Percentiles rank a stretch among this genome's conserved stretches.
Conservation (phyloP, 2,888 invertebrate genomes). For the Mesorhabditis belari region DNA sequence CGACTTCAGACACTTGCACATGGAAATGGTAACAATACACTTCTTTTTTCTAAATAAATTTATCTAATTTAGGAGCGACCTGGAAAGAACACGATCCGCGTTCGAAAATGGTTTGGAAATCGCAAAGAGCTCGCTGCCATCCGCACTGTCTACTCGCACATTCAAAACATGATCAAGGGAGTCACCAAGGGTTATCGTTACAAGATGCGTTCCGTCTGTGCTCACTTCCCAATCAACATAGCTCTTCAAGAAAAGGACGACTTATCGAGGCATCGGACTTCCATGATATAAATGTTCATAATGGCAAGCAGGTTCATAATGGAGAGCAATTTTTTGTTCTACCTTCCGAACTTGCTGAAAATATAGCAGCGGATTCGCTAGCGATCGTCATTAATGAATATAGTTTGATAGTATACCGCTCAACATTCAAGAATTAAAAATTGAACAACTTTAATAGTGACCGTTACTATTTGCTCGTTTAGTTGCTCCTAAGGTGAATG, state of each 20-base stretch:
- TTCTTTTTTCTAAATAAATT: neutral
- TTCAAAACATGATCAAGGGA: conserved; percentile 96
- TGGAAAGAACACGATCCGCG: conserved; percentile 45
- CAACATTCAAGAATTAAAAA: neutral
- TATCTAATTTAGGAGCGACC: conserved; percentile 61
- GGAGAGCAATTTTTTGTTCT: neutral
- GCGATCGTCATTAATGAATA: neutral
- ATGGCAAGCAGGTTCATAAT: neutral
- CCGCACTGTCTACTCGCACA: conserved; percentile 94
- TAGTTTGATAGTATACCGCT: neutral
- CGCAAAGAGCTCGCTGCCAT: conserved; percentile 97
- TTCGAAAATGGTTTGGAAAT: conserved; percentile 65
- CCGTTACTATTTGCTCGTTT: conserved; percentile 61
- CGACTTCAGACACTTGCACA: conserved; percentile 87
- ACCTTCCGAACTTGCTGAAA: no score
- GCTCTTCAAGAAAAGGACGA: conserved; percentile 76
- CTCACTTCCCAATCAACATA: conserved; percentile 99
- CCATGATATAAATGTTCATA: no score
- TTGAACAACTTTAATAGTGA: neutral
- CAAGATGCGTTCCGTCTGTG: conserved; percentile 99
- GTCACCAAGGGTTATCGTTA: conserved; percentile 79
- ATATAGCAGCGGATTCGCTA: neutral
- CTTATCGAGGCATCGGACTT: conserved; percentile 67
- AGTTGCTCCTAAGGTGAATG: conserved; percentile 96
- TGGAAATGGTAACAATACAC: conserved; percentile 63